Conservation (phyloP, 2,113 vertebrate genomes). For the Patagioenas fasciata region DNA sequence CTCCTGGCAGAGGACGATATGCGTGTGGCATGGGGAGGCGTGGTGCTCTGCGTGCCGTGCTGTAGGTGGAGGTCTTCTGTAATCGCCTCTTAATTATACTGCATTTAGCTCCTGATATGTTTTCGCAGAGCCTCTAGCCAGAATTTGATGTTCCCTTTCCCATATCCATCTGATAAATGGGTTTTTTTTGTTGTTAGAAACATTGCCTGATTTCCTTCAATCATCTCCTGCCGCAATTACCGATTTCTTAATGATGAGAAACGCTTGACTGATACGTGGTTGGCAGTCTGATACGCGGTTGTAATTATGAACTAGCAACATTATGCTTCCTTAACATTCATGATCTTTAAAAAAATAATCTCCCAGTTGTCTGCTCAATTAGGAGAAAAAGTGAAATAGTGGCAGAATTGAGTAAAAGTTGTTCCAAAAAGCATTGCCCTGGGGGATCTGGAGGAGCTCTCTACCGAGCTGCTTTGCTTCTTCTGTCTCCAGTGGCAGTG, state of each 20-base stretch:
- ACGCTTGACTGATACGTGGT: background rate
- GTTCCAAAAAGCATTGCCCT: background rate
- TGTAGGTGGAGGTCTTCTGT: slow-evolving; percentile 13
- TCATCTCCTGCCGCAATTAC: slow-evolving; percentile 38
- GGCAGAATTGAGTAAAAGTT: background rate
- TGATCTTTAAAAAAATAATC: background rate
- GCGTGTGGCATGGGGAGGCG: background rate
- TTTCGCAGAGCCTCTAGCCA: background rate
- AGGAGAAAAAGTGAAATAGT: background rate
- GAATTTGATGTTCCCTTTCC: background rate
- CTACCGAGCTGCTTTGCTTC: background rate
- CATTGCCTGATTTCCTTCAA: slow-evolving; percentile 18
- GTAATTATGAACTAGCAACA: background rate
- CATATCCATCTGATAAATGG: background rate
- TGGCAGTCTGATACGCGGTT: background rate
- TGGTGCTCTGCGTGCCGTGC: fast-evolving
- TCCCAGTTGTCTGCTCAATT: background rate
- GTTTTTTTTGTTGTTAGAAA: background rate
- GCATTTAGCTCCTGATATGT: background rate
- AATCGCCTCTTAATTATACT: slow-evolving; percentile 10
- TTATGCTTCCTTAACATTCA: background rate
- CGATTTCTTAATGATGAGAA: slow-evolving; percentile 2
- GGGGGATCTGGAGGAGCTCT: background rate
- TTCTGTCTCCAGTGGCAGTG: background rate
- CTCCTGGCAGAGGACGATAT: background rate